Evolutionary conservation across 2,888 invertebrate species (phyloP), one percentile per base, ranked within the genome.

Genomic region (Plebejus argus): DNA sequence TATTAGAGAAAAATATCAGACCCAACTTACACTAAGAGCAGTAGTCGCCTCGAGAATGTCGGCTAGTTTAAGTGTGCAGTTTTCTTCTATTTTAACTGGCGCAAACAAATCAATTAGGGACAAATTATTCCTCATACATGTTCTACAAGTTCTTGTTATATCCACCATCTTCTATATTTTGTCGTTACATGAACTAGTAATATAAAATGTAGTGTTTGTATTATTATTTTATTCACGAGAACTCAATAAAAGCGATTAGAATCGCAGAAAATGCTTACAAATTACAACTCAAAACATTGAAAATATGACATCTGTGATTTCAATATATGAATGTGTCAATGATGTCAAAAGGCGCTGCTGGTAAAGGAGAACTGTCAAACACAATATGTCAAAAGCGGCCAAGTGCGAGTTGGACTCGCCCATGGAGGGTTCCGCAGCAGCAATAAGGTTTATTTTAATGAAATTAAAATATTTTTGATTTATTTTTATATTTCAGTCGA

Each of bases 121-220:
- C 76, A 82, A 84, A 80, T 88, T 86, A 76, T 84, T 87, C 80
- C 89, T 92, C 91, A 93, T 91, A 83, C 94, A 94, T 71, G 91
- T 90, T 33, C 94, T 88, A 85, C 94, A 94, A 53, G 88, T 86
- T 39, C 82, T 84, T 56, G 83, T 83, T 77, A 90, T 79, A 78
- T 90, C 85, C 56, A 88, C 79, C 90, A 91, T 91, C 81, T 85
- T 28, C 58, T 76, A n/a, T n/a, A n/a, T n/a, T 75, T 39, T 45
- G 7, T 53, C 20, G n/a, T 77, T 53, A 35, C 72, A 72, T 77
- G 12, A 66, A 66, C 33, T 20, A 53, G 18, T 56, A 53, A 28
- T 33, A 23, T 8, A 4, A 1, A 23, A 10, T 23, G 20, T 61
- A 8, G n/a, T 7, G 23, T 10, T 61, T 61, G 12, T 20, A 10